These are phyloP conservation scores for Formicarius rufipectus DNA, from an alignment of 2,113 vertebrate genomes.

Conservation along the genomic window DNA sequence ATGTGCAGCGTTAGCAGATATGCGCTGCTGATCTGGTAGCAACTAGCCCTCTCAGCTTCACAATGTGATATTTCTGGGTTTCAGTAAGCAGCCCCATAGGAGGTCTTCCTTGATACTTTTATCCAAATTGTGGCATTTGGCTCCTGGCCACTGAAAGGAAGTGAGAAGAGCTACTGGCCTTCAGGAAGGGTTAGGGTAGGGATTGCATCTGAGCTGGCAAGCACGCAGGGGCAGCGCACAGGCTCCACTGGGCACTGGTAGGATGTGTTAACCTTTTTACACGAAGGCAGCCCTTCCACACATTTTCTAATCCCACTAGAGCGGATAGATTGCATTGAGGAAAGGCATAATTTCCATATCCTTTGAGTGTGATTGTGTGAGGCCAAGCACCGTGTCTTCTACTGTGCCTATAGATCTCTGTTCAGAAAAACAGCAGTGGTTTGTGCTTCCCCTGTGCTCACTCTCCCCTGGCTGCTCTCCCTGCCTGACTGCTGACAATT, in stretches of 20 bases:
- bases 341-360: not conserved
- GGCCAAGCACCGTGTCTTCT: not conserved
- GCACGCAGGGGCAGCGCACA: rapidly evolving
- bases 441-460: rapidly evolving
- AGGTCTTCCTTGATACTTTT: conserved; percentile 2
- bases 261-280: not conserved
- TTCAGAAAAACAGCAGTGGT: not conserved
- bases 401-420: rapidly evolving
- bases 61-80: conserved; percentile 7
- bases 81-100: not conserved
- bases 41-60: not conserved
- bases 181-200: not conserved
- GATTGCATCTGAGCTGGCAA: not conserved
- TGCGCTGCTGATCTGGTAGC: conserved; percentile 7
- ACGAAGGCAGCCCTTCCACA: not conserved
- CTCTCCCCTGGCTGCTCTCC: not conserved
- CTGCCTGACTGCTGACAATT: rapidly evolving
- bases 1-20: conserved; percentile 56
- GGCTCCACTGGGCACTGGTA: not conserved
- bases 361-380: not conserved
- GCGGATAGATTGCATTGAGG: not conserved
- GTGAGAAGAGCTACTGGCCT: not conserved
- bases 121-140: not conserved
- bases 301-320: not conserved
- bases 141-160: not conserved